Base-by-base conservation (phyloP, 2,797 vertebrate genomes). In the Bucorvus abyssinicus region DNA sequence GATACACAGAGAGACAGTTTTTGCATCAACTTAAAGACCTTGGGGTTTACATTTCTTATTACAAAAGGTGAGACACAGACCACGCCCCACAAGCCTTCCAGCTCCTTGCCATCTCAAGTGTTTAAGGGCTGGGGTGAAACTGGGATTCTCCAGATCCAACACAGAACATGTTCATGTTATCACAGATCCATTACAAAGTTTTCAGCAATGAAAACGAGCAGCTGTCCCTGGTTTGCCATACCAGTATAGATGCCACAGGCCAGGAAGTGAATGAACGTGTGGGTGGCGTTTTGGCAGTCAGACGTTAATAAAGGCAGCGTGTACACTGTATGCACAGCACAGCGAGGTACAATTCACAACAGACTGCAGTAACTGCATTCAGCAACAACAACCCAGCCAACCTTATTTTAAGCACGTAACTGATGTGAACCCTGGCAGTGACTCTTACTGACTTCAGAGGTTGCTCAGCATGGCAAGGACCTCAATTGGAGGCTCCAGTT, bases 301-400 rank as follows among this genome's bases (percentile, higher is more conserved):
- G 13, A 61, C 34, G 55, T 64, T 56, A 20, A 19, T 64, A 60
- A 42, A 11, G 13, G 10, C 20, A 49, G 15, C 30, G 5, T 26
- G 50, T 24, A 29, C n/a, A 32, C 10, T 24, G 14, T 47, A 38
- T 17, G 18, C 0, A 1, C 34, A 30, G 19, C 0, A 1, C 3
- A 3, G 78, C 87, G 57, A 53, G 56, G 26, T 36, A 70, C 14
- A 67, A 22, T 15, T 69, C 52, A 16, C 42, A 78, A 11, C 53
- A 44, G 7, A 7, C 9, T 64, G 17, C n/a, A 21, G 14, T 49
- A 57, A 7, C 40, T 68, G 40, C 14, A 24, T 56, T 56, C 45
- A 60, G 8, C 64, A 63, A 47, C 1, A 5, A 23, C 27, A 64
- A 19, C 5, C 83, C 27, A 36, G 9, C 12, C 30, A n/a, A 36